Percentiles rank a stretch among this genome's conserved stretches.
Evolutionary conservation across 1,140 invertebrate species (phyloP).

Genomic region (Tribolium castaneum): DNA sequence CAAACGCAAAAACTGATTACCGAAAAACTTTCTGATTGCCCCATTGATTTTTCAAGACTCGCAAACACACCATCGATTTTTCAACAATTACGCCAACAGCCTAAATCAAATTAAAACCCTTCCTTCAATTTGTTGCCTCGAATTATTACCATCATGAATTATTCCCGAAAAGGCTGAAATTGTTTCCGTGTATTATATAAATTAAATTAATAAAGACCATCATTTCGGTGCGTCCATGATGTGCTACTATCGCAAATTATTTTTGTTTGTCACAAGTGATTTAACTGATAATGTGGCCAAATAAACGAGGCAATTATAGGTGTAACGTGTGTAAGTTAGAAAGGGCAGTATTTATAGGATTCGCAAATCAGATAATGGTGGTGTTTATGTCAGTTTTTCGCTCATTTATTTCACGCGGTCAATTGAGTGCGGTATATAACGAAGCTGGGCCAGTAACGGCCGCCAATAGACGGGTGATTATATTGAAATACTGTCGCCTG

Average conservation of each 20-base stretch:
- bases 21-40: conserved; percentile 12
- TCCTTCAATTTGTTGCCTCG: too few species aligned
- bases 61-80: not conserved
- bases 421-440: conserved; percentile 47
- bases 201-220: too few species aligned
- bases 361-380: conserved; percentile 51
- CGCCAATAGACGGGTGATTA: conserved; percentile 46
- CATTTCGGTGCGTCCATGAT: too few species aligned
- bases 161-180: too few species aligned
- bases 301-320: conserved; percentile 47
- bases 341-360: conserved; percentile 45
- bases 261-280: too few species aligned
- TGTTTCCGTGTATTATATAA: too few species aligned
- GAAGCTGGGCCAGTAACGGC: conserved; percentile 36
- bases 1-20: conserved; percentile 1
- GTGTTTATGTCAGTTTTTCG: conserved; percentile 50
- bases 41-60: not conserved
- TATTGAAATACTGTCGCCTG: conserved; percentile 50
- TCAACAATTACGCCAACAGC: not conserved
- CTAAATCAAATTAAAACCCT: too few species aligned
- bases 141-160: too few species aligned
- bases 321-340: conserved; percentile 29
- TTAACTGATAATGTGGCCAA: not conserved
- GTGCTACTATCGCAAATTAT: too few species aligned
- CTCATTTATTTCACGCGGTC: conserved; percentile 44